These are phyloP conservation scores for Pyrgilauda ruficollis DNA, from an alignment of 2,113 vertebrate genomes.

Conservation along the genomic window DNA sequence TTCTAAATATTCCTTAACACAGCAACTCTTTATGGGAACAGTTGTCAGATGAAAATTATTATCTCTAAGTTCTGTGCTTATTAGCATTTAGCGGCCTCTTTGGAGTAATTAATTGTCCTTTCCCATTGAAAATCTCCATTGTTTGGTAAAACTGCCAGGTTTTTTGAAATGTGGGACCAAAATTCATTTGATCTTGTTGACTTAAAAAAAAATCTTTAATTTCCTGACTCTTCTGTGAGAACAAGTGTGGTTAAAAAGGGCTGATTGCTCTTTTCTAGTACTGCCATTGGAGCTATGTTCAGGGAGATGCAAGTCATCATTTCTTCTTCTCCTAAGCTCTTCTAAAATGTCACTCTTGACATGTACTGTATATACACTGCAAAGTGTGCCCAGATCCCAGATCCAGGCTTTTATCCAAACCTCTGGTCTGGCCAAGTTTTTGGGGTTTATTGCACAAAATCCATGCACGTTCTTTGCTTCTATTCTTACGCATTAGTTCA, in stretches of 20 bases:
- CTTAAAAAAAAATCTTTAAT: constrained; percentile 23
- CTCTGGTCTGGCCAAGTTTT: constrained; percentile 56
- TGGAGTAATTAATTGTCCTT: constrained; percentile 16
- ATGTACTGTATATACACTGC: constrained; percentile 55
- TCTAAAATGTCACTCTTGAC: constrained; percentile 54
- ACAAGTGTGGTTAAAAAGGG: constrained; percentile 62
- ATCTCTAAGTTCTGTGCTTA: constrained; percentile 21
- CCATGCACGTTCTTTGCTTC: not conserved
- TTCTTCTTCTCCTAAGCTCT: constrained; percentile 48
- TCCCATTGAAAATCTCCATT: constrained; percentile 21
- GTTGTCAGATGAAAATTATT: constrained; percentile 13
- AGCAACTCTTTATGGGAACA: not conserved
- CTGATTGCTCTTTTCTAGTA: constrained; percentile 66
- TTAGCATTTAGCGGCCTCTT: constrained; percentile 2
- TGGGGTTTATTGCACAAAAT: not conserved
- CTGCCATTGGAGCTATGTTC: not conserved
- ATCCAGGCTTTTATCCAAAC: constrained; percentile 54
- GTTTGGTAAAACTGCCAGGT: constrained; percentile 18
- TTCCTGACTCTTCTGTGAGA: constrained; percentile 62
- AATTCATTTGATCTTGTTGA: constrained; percentile 27
- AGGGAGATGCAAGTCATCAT: constrained; percentile 58
- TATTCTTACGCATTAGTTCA: not conserved
- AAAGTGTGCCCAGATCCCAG: constrained; percentile 48
- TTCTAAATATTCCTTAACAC: constrained; percentile 32
- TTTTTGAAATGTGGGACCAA: constrained; percentile 19